Conservation (phyloP, 2,888 invertebrate genomes). For the Drosophila imparisetae region DNA sequence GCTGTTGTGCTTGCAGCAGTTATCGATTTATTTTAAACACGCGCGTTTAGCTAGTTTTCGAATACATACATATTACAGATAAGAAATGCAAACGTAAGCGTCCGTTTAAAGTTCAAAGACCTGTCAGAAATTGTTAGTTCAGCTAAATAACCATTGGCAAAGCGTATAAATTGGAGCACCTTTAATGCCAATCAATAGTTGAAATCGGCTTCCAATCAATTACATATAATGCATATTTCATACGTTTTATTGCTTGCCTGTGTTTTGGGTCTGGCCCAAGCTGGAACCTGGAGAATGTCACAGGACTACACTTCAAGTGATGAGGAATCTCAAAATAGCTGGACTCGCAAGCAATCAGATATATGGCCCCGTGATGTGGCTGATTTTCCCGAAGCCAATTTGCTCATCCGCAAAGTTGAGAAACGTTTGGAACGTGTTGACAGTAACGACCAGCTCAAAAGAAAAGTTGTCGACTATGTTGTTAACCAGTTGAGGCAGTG, state of each 20-base stretch:
- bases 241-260: constrained; percentile 31
- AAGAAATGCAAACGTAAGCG: constrained; percentile 18
- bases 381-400: constrained; percentile 50
- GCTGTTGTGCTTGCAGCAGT: constrained; percentile 12
- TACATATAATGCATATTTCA: constrained; percentile 32
- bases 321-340: constrained; percentile 27
- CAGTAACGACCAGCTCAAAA: constrained; percentile 16
- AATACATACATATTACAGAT: constrained; percentile 9
- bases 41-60: constrained; percentile 24
- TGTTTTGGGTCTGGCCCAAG: constrained; percentile 39
- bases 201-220: neutral
- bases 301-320: constrained; percentile 20
- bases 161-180: constrained; percentile 33
- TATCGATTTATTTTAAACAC: constrained; percentile 35
- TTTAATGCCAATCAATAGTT: constrained; percentile 5
- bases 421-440: constrained; percentile 52
- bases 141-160: constrained; percentile 15
- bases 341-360: constrained; percentile 40
- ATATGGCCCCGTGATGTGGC: constrained; percentile 66
- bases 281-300: constrained; percentile 30
- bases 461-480: constrained; percentile 47
- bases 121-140: constrained; percentile 5
- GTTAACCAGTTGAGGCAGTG: constrained; percentile 44
- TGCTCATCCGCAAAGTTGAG: constrained; percentile 67
- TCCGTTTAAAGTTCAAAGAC: constrained; percentile 26